Conservation (phyloP, 1,140 invertebrate species). For the Ceratosolen fusciceps region DNA sequence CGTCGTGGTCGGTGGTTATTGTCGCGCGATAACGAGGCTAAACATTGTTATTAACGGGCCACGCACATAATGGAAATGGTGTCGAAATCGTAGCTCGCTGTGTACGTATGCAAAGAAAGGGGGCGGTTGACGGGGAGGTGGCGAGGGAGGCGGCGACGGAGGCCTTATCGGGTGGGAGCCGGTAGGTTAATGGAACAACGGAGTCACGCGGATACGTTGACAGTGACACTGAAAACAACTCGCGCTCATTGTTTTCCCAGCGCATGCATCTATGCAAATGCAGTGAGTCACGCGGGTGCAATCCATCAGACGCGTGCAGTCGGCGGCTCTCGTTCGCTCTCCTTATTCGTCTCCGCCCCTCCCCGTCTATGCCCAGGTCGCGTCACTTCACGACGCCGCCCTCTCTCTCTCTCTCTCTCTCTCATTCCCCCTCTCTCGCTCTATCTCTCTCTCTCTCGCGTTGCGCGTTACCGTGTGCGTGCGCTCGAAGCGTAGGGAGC, state of each 20-base stretch:
- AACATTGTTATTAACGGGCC: neutral
- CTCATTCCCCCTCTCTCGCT: too few species aligned
- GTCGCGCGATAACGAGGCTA: neutral
- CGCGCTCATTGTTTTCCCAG: conserved; percentile 33
- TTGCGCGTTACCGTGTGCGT: too few species aligned
- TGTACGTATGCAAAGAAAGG: too few species aligned
- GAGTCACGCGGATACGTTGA: conserved; percentile 24
- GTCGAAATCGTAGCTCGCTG: neutral
- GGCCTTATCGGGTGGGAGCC: conserved; percentile 4
- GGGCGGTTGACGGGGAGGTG: too few species aligned
- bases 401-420: too few species aligned
- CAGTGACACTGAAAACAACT: conserved; percentile 29
- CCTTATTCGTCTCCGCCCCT: too few species aligned
- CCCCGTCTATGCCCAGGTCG: too few species aligned
- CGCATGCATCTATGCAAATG: neutral
- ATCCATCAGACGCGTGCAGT: conserved; percentile 7
- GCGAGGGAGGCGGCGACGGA: too few species aligned
- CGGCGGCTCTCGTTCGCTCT: too few species aligned
- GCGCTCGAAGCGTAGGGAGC: neutral
- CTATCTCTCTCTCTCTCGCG: too few species aligned
- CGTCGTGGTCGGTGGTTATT: neutral
- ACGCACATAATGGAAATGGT: neutral
- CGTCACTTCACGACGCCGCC: too few species aligned
- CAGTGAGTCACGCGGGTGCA: conserved; percentile 19
- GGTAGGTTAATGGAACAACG: conserved; percentile 18